These are phyloP conservation scores for Zeuzera pyrina DNA, from an alignment of 2,888 invertebrate species.

Conservation along the genomic window DNA sequence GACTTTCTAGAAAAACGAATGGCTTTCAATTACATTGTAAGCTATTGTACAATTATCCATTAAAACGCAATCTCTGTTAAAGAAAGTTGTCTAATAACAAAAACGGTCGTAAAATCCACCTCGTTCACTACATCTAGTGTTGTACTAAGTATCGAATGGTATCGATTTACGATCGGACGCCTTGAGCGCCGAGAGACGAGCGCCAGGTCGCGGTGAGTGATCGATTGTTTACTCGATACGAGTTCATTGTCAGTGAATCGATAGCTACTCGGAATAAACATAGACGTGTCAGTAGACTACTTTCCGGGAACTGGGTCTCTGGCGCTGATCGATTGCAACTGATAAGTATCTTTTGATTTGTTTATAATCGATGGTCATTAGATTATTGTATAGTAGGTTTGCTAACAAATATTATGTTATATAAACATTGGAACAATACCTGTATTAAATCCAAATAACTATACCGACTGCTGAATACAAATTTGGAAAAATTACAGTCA, in stretches of 20 bases:
- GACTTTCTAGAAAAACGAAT: too few species aligned
- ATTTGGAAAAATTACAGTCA: too few species aligned
- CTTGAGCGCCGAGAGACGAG: slow-evolving; percentile 49
- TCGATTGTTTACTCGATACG: slow-evolving; percentile 58
- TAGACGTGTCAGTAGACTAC: slow-evolving; percentile 46
- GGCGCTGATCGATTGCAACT: slow-evolving; percentile 25
- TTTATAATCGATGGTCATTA: slow-evolving; percentile 11
- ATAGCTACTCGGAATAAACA: slow-evolving; percentile 54
- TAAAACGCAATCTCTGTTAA: too few species aligned
- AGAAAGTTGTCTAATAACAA: slow-evolving; percentile 36
- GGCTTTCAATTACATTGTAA: too few species aligned
- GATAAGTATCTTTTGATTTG: slow-evolving; percentile 19
- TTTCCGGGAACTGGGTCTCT: slow-evolving; percentile 38
- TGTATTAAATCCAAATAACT: too few species aligned
- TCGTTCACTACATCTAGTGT: slow-evolving; percentile 48
- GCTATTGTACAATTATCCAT: too few species aligned
- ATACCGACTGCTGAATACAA: too few species aligned
- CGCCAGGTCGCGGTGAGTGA: slow-evolving; percentile 59
- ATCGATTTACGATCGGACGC: slow-evolving; percentile 59
- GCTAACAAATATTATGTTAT: too few species aligned
- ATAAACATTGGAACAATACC: too few species aligned
- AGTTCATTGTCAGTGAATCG: slow-evolving; percentile 67
- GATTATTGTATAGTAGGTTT: too few species aligned
- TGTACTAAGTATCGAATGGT: slow-evolving; percentile 34
- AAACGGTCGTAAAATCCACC: slow-evolving; percentile 48